These are phyloP conservation scores for Phylloscopus collybita DNA, from an alignment of 2,797 vertebrate species.

Conservation along the genomic window DNA sequence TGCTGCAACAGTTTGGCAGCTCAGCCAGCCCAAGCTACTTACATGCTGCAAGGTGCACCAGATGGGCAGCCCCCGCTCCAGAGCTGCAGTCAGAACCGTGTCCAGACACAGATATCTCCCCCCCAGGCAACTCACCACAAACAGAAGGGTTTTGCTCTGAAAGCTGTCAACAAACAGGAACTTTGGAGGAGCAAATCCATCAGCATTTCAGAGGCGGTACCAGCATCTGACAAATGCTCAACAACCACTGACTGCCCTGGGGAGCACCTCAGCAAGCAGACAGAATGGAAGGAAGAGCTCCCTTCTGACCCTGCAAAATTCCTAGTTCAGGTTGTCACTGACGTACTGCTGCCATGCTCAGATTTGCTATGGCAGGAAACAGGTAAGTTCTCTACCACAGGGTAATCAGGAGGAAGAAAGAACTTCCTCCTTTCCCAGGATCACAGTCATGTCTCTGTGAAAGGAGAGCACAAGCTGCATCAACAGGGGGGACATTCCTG, in stretches of 20 bases:
- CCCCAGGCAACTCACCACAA: background rate
- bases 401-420: background rate
- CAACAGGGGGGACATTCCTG: background rate
- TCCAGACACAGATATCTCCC: background rate
- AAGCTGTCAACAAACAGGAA: background rate
- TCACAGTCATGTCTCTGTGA: background rate
- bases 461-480: background rate
- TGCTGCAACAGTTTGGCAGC: background rate
- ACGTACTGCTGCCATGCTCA: background rate
- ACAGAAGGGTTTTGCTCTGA: background rate
- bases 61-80: background rate
- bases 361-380: background rate
- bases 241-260: no score
- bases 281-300: background rate
- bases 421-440: background rate
- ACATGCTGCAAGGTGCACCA: background rate
- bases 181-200: background rate
- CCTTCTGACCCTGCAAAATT: background rate
- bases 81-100: background rate
- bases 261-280: background rate
- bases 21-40: background rate
- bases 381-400: background rate
- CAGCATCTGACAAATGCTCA: background rate
- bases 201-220: background rate
- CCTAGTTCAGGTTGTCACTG: background rate